Base-by-base conservation (phyloP, 1,140 invertebrate genomes). In the Batillaria attramentaria region DNA sequence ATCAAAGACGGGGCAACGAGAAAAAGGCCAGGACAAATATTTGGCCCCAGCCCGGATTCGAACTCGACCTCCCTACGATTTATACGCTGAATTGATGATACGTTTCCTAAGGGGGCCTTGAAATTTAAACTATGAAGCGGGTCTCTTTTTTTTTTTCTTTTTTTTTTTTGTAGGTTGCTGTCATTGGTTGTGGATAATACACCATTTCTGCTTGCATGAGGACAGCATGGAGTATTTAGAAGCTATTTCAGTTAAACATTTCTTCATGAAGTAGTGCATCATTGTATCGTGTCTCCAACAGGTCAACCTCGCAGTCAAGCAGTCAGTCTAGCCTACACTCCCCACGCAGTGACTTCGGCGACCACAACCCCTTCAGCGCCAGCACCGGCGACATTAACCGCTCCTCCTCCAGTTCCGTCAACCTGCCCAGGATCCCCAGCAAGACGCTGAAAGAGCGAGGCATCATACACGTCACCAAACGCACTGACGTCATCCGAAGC, bases 351-450 rank as follows among this genome's bases (percentile, higher is more conserved):
- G 39, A 28, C 73, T 35, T 31, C 50, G 62, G 54, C 73, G 33
- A 39, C 73, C 54, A 62, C 20, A 50, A 18, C 24, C 37, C 35
- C 68, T n/a, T n/a, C 68, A 42, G 18, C 24, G 1, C 6, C 39
- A 70, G 39, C 16, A 16, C n/a, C 70, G 42, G 50, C 70, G 46
- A 28, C 31, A 33, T 6, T 50, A 57, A 24, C 35, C 33, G 33
- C 46, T 31, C 13, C 1, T 39, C 54, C 2, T 41, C 50, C 4
- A 31, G 35, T 20, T 75, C 73, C 18, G 18, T 16, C 2, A 65
- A 41, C 73, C 57, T 75, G 24, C 73, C 73, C 73, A 62, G 54
- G 28, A 75, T 75, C 35, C 73, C 73, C 57, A 75, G 73, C 54
- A 75, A 75, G 57, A 42, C 39, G 24, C 57, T 75, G n/a, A 62